These are phyloP conservation scores for Contarinia nasturtii DNA, from an alignment of 1,140 invertebrate species.

Conservation along the genomic window DNA sequence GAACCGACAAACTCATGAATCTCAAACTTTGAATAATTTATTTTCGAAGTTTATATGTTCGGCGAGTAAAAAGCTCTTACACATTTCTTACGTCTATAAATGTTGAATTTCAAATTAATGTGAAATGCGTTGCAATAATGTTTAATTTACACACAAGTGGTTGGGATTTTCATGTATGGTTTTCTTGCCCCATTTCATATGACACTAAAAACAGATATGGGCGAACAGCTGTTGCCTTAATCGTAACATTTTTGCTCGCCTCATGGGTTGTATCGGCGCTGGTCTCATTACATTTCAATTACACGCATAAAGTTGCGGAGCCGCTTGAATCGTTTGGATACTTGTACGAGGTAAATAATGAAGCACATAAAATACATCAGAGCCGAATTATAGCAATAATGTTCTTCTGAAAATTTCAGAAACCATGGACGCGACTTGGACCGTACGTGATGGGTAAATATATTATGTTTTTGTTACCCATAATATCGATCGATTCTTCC, in stretches of 20 bases:
- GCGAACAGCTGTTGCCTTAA: constrained; percentile 29
- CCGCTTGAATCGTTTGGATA: constrained; percentile 67
- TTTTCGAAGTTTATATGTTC: not conserved
- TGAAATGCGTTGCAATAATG: not conserved
- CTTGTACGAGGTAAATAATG: no score
- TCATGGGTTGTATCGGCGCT: constrained; percentile 58
- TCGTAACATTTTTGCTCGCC: constrained; percentile 37
- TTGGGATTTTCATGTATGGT: not conserved
- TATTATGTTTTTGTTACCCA: not conserved
- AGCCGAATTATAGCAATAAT: no score
- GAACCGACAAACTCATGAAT: not conserved
- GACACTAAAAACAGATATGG: constrained; percentile 27
- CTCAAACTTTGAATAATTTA: not conserved
- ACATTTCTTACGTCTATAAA: no score
- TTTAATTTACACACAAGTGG: not conserved
- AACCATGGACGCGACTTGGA: constrained; percentile 64
- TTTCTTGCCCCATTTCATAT: not conserved
- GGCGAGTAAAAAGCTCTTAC: not conserved
- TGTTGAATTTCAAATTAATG: no score
- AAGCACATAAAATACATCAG: no score
- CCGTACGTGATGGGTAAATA: constrained; percentile 51
- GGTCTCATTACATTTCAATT: constrained; percentile 52
- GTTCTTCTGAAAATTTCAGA: no score
- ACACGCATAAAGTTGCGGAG: constrained; percentile 56
- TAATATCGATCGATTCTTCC: no score